Evolutionary conservation across 2,888 invertebrate genomes (phyloP).

Genomic region (Ecliptopera silaceata): DNA sequence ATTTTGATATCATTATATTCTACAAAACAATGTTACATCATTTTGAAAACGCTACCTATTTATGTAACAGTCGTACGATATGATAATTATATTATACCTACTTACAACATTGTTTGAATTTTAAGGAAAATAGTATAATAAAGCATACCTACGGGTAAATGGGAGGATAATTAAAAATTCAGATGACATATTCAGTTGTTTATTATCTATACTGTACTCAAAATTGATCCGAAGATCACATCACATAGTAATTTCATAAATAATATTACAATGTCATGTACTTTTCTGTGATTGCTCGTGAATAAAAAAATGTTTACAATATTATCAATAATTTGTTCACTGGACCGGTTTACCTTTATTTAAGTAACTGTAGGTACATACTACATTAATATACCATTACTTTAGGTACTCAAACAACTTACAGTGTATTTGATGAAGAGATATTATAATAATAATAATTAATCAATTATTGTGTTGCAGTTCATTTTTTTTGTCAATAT

Average conservation of each 20-base stretch:
- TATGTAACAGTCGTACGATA: too few species aligned
- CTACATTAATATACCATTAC: conserved; percentile 75
- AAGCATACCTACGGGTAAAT: not conserved
- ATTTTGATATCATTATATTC: too few species aligned
- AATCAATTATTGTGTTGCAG: conserved; percentile 81
- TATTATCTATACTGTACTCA: conserved; percentile 90
- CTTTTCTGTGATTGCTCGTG: conserved; percentile 80
- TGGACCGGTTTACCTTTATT: conserved; percentile 79
- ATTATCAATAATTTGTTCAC: conserved; percentile 83
- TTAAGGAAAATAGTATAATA: not conserved
- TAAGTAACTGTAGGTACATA: conserved; percentile 74
- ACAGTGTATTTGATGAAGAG: conserved; percentile 79
- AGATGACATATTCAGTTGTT: conserved; percentile 87
- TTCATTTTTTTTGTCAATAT: conserved; percentile 81
- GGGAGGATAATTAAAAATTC: conserved; percentile 58
- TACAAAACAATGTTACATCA: too few species aligned
- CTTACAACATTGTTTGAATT: not conserved
- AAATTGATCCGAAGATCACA: conserved; percentile 89
- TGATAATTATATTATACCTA: too few species aligned
- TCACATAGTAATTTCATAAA: conserved; percentile 87
- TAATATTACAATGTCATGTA: conserved; percentile 84
- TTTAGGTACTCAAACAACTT: conserved; percentile 79
- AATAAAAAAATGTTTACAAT: conserved; percentile 83
- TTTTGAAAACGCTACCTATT: too few species aligned
- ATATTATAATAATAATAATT: conserved; percentile 58